Evolutionary conservation across 2,113 vertebrate genomes (phyloP).

Genomic region (Ia io): DNA sequence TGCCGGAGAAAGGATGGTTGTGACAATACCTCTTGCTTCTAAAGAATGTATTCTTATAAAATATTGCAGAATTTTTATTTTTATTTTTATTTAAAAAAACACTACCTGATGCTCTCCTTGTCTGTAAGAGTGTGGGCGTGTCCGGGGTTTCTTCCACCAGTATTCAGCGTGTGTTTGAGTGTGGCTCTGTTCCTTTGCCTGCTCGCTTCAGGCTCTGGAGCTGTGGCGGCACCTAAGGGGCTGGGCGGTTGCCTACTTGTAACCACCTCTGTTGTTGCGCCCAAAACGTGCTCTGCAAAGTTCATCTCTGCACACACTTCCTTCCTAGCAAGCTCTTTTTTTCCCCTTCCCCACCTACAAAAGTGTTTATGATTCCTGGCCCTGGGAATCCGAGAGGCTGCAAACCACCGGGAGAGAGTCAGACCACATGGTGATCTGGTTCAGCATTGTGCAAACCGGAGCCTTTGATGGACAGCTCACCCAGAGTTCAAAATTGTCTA

Average conservation of each 20-base stretch:
- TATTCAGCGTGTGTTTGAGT: background rate
- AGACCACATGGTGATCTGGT: background rate
- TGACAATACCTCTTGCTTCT: slow-evolving; percentile 79
- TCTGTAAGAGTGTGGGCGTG: background rate
- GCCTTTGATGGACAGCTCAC: background rate
- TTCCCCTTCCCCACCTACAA: background rate
- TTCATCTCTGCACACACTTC: background rate
- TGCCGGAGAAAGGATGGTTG: slow-evolving; percentile 62
- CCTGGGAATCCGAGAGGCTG: background rate
- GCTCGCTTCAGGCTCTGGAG: background rate
- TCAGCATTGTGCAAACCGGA: background rate
- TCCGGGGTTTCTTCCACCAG: slow-evolving; percentile 26
- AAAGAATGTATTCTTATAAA: slow-evolving; percentile 78
- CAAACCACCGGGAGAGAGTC: background rate
- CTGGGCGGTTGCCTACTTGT: background rate
- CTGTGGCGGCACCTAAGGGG: background rate
- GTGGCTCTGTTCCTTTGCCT: background rate
- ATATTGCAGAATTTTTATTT: slow-evolving; percentile 11
- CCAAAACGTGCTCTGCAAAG: background rate
- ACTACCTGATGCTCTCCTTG: slow-evolving; percentile 67
- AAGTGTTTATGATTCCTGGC: background rate
- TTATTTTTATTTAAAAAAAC: slow-evolving; percentile 13
- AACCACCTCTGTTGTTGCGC: background rate
- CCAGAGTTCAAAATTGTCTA: background rate
- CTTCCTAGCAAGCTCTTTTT: background rate